These are phyloP conservation scores for Dendroctonus ponderosae DNA, from an alignment of 1,140 invertebrate species.

Conservation along the genomic window DNA sequence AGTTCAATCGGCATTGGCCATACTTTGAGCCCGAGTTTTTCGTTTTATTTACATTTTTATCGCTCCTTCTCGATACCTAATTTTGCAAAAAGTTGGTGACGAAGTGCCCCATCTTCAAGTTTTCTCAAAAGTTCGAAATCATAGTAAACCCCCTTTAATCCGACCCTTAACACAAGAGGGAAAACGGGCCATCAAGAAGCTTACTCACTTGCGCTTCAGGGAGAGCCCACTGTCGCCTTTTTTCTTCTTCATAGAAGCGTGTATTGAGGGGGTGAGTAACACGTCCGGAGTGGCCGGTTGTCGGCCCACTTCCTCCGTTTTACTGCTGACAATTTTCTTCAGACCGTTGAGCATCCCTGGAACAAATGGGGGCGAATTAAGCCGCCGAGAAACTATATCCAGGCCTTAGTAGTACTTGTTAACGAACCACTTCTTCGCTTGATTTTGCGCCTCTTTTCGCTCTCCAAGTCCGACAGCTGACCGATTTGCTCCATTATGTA, in stretches of 20 bases:
- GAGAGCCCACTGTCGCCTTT: constrained; percentile 54
- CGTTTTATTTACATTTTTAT: too few species aligned
- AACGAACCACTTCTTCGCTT: constrained; percentile 78
- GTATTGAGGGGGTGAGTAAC: constrained; percentile 52
- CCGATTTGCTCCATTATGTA: constrained; percentile 53
- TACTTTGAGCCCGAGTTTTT: too few species aligned
- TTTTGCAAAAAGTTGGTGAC: too few species aligned
- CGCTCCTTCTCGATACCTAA: too few species aligned
- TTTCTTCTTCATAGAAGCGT: constrained; percentile 62
- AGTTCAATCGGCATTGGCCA: too few species aligned
- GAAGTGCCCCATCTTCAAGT: too few species aligned
- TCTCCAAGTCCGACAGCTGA: constrained; percentile 36
- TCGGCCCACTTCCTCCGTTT: constrained; percentile 50
- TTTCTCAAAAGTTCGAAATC: too few species aligned
- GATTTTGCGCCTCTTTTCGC: constrained; percentile 61
- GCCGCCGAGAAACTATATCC: constrained; percentile 20
- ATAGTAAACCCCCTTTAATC: too few species aligned
- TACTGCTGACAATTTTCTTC: constrained; percentile 70
- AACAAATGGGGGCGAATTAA: constrained; percentile 34
- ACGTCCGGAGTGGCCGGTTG: constrained; percentile 47
- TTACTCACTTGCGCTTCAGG: constrained; percentile 58
- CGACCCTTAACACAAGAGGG: too few species aligned
- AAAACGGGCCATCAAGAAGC: not conserved
- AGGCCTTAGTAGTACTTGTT: constrained; percentile 59
- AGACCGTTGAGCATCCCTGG: constrained; percentile 74